phyloP scores from a whole-genome alignment of 2,113 vertebrate genomes.

The Gallinago media region DNA sequence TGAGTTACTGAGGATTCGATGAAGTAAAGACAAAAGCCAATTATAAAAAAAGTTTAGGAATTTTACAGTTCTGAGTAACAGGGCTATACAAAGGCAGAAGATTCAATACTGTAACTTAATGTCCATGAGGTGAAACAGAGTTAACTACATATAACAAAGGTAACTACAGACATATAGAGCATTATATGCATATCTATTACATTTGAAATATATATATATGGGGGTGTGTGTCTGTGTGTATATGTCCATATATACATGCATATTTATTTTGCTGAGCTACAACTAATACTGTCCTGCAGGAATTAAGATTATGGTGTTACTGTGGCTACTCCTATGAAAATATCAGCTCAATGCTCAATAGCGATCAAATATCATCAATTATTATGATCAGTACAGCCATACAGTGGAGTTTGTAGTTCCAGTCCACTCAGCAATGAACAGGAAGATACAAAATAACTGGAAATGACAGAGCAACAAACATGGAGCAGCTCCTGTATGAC shows the following conservation, averaged over 20 bases:
- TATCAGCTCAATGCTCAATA: neutral
- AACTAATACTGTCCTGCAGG: neutral
- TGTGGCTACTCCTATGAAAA: neutral
- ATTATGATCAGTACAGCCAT: neutral
- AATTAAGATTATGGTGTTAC: neutral
- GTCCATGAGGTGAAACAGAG: neutral
- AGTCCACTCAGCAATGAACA: neutral
- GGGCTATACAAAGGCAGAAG: neutral
- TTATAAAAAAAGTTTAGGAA: neutral
- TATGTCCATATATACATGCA: neutral
- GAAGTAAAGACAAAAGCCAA: neutral
- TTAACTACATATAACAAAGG: neutral
- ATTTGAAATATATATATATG: neutral
- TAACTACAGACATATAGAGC: neutral
- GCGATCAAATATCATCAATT: neutral
- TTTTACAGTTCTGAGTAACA: neutral
- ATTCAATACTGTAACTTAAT: neutral
- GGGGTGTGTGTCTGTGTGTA: neutral
- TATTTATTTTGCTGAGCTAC: neutral
- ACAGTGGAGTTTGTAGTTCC: neutral
- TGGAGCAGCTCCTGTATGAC: neutral
- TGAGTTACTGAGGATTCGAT: neutral
- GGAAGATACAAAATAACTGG: neutral
- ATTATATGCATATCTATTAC: neutral
- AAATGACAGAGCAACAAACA: neutral